These are phyloP conservation scores for Brevimyrus niger DNA, from an alignment of 2,113 vertebrate species.

Conservation along the genomic window DNA sequence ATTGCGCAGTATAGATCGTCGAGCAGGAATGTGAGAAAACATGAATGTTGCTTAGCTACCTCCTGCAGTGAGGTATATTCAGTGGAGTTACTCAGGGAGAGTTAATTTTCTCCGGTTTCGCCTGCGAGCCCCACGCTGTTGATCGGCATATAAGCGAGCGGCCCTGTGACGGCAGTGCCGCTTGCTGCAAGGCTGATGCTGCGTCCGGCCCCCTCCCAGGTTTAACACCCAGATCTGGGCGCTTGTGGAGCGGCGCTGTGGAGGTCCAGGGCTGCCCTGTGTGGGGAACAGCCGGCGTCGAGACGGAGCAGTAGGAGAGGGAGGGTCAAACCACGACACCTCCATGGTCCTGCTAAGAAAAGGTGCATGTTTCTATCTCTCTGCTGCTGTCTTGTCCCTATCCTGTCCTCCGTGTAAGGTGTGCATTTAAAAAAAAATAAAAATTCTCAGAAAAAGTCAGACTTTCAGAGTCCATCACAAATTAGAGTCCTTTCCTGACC, in stretches of 20 bases:
- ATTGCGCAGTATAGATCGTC: background rate
- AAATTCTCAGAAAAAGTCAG: background rate
- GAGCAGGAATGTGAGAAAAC: background rate
- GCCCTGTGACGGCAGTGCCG: background rate
- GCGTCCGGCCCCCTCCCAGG: constrained; percentile 35
- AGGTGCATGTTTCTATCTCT: constrained; percentile 41
- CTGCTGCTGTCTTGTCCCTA: background rate
- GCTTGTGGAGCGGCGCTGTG: constrained; percentile 43
- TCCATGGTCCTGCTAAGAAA: constrained; percentile 63
- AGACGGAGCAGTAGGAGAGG: constrained; percentile 50
- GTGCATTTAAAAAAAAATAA: too few species aligned
- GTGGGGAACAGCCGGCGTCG: constrained; percentile 27
- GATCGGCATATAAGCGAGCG: background rate
- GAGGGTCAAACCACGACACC: constrained; percentile 48
- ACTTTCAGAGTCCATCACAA: background rate
- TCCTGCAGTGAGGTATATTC: background rate
- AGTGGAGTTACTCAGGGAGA: background rate
- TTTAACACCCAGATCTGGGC: constrained; percentile 56
- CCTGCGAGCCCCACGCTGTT: background rate
- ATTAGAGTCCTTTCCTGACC: background rate
- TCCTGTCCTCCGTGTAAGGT: background rate
- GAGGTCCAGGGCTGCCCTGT: constrained; percentile 35
- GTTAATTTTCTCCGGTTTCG: background rate
- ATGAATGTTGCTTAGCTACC: background rate
- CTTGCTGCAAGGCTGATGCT: background rate